phyloP scores from a whole-genome alignment of 2,888 invertebrate genomes.

The Blastobasis adustella region DNA sequence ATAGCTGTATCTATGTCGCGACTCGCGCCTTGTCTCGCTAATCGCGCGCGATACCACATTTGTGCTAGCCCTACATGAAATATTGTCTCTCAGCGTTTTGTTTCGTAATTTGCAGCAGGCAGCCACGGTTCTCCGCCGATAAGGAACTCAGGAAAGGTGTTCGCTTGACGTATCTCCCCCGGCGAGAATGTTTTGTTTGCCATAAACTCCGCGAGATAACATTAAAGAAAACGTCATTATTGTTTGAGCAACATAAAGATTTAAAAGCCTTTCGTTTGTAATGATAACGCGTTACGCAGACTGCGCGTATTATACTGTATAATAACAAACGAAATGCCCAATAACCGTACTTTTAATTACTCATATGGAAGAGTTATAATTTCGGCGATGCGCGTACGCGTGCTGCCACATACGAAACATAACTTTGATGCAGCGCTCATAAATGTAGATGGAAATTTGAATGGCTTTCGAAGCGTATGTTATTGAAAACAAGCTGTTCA shows the following conservation, averaged over 20 bases:
- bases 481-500: no score
- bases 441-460: no score
- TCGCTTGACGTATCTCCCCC: conserved; percentile 28
- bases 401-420: background rate
- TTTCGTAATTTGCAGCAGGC: conserved; percentile 36
- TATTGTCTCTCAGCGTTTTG: conserved; percentile 33
- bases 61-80: conserved; percentile 10
- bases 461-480: no score
- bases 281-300: background rate
- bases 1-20: no score
- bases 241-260: conserved; percentile 22
- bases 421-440: no score
- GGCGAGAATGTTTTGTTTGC: conserved; percentile 24
- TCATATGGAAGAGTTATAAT: background rate
- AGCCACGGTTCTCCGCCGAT: conserved; percentile 30
- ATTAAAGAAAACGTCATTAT: conserved; percentile 31
- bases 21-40: no score
- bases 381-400: background rate
- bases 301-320: background rate
- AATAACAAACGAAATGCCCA: background rate
- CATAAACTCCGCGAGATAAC: conserved; percentile 28
- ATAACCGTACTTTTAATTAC: background rate
- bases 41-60: no score
- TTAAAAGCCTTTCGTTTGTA: conserved; percentile 10
- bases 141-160: conserved; percentile 37